A percentile compares a stretch with the other conserved stretches of the same genome.
These are phyloP conservation scores for Calonectris borealis DNA, from an alignment of 2,113 vertebrate genomes.

Conservation along the genomic window DNA sequence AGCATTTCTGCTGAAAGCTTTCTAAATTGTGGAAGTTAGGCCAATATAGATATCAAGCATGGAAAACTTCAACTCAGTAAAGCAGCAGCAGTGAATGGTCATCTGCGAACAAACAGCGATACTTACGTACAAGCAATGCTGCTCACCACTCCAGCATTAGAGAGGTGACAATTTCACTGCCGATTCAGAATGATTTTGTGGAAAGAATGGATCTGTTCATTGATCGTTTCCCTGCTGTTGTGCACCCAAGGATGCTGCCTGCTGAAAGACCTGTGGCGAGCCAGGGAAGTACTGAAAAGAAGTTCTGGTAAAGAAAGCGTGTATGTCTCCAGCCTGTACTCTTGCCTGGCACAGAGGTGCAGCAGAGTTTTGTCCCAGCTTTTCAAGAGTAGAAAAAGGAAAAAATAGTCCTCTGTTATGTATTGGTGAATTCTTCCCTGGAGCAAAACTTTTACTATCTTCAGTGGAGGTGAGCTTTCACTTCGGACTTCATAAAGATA, in stretches of 20 bases:
- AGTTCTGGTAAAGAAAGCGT: background rate
- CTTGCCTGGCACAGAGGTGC: background rate
- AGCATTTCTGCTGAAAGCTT: background rate
- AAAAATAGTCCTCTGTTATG: background rate
- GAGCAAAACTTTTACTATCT: background rate
- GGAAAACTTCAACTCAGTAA: background rate
- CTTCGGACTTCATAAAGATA: background rate
- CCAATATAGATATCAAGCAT: background rate
- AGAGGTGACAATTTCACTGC: background rate
- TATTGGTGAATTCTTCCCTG: background rate
- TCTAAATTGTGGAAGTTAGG: background rate
- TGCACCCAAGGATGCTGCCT: background rate
- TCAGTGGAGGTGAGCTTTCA: background rate
- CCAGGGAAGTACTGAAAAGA: background rate
- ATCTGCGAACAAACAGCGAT: background rate
- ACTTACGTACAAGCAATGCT: accelerated
- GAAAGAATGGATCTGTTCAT: background rate
- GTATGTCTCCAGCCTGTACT: background rate
- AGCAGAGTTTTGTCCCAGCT: background rate
- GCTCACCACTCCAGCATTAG: background rate
- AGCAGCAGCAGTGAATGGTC: background rate
- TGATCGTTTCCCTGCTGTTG: background rate
- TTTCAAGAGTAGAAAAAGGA: background rate
- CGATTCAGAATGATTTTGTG: background rate
- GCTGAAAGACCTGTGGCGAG: background rate